These are phyloP conservation scores for Phoxinus dragarum DNA, from an alignment of 2,797 vertebrate species.

Conservation along the genomic window DNA sequence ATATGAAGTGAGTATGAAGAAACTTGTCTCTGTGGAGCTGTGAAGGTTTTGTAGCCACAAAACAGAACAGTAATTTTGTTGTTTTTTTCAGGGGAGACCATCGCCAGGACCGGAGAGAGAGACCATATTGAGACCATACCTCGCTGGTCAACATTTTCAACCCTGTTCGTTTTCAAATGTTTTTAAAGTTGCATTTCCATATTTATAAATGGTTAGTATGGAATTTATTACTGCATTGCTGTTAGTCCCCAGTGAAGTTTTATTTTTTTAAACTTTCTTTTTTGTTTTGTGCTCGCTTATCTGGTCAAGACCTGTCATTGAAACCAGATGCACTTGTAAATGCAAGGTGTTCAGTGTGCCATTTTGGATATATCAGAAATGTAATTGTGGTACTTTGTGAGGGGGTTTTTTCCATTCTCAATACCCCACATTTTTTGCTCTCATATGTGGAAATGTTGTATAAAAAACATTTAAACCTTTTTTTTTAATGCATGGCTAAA, in stretches of 20 bases:
- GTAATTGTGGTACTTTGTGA: constrained; percentile 52
- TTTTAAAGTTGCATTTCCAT: constrained; percentile 90
- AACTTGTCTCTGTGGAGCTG: background rate
- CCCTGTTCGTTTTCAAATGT: constrained; percentile 86
- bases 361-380: constrained; percentile 42
- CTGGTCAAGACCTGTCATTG: constrained; percentile 18
- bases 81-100: constrained; percentile 77
- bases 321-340: constrained; percentile 42
- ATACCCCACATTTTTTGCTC: constrained; percentile 19
- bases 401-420: background rate
- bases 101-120: constrained; percentile 85
- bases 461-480: constrained; percentile 29
- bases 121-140: constrained; percentile 78
- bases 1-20: constrained; percentile 77
- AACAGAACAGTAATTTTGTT: background rate
- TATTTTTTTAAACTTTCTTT: constrained; percentile 42
- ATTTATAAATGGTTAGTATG: constrained; percentile 77
- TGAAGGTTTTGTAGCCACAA: background rate
- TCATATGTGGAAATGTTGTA: constrained; percentile 49
- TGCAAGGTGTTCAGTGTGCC: constrained; percentile 58
- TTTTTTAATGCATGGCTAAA: background rate
- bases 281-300: constrained; percentile 43
- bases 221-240: constrained; percentile 40
- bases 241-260: constrained; percentile 53
- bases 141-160: constrained; percentile 69